A percentile compares a stretch with the other conserved stretches of the same genome.
Conservation (phyloP, 1,140 invertebrate genomes). For the Tetragnatha versicolor region DNA sequence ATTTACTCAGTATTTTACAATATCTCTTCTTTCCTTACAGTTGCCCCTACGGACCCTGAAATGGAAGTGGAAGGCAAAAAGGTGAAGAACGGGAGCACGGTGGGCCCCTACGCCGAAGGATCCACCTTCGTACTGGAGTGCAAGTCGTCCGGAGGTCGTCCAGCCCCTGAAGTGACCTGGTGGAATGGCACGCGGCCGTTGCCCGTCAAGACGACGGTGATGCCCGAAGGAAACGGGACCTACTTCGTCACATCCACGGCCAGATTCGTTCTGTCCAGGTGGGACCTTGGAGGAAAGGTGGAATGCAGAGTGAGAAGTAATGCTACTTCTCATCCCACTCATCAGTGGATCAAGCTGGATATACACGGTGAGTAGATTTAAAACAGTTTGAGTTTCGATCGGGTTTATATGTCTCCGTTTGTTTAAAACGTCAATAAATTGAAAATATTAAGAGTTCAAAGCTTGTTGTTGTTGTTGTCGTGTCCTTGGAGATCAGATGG, state of each 20-base stretch:
- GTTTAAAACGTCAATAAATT: too few species aligned
- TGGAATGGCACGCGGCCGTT: slow-evolving; percentile 58
- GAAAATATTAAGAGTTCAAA: too few species aligned
- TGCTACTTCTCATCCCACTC: slow-evolving; percentile 68
- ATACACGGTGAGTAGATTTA: slow-evolving; percentile 86
- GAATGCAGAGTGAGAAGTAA: slow-evolving; percentile 69
- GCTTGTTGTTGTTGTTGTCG: too few species aligned
- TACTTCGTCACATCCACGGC: slow-evolving; percentile 56
- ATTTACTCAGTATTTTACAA: too few species aligned
- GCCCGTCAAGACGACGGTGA: slow-evolving; percentile 55
- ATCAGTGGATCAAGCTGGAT: slow-evolving; percentile 75
- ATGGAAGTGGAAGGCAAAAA: slow-evolving; percentile 52
- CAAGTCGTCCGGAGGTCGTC: slow-evolving; percentile 59
- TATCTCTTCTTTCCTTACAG: slow-evolving; percentile 37
- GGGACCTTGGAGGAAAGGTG: slow-evolving; percentile 79
- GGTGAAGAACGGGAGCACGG: slow-evolving; percentile 49
- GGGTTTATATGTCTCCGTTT: too few species aligned
- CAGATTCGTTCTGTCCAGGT: slow-evolving; percentile 67
- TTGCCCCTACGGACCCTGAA: slow-evolving; percentile 43
- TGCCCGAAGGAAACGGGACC: slow-evolving; percentile 45
- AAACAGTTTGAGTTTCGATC: too few species aligned
- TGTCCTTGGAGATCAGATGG: too few species aligned
- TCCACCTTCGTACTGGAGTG: slow-evolving; percentile 59
- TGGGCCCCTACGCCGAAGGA: slow-evolving; percentile 59
- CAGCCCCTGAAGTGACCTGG: slow-evolving; percentile 59